Conservation (phyloP, 2,797 vertebrate species). For the Melanotaenia pygmaea region DNA sequence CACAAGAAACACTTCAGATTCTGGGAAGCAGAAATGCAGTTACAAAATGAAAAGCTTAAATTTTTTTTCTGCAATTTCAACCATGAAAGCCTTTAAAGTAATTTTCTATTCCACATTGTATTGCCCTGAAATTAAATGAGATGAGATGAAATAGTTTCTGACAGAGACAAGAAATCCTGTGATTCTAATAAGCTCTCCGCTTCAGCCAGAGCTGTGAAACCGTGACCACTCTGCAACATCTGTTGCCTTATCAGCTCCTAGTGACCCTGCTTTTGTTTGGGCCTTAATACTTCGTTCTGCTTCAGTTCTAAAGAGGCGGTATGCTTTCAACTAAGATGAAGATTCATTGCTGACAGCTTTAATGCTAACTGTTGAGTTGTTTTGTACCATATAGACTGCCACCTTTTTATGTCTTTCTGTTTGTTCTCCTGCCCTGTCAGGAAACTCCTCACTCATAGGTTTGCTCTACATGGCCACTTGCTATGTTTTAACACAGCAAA, state of each 20-base stretch:
- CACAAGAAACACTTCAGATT: conserved; percentile 17
- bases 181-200: conserved; percentile 16
- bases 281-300: conserved; percentile 7
- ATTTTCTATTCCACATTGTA: conserved; percentile 4
- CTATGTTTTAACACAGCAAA: background rate
- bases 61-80: background rate
- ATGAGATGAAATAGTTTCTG: background rate
- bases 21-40: conserved; percentile 1
- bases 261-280: conserved; percentile 27
- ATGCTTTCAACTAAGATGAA: conserved; percentile 29
- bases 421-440: conserved; percentile 1
- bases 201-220: conserved; percentile 26
- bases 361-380: conserved; percentile 31
- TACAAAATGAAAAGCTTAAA: background rate
- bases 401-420: background rate
- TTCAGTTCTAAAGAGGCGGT: conserved; percentile 13
- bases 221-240: conserved; percentile 38
- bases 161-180: conserved; percentile 24
- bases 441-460: background rate
- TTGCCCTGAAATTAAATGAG: background rate
- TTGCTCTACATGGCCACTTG: conserved; percentile 2
- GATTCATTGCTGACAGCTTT: conserved; percentile 40
- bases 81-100: conserved; percentile 3
- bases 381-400: background rate
- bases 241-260: conserved; percentile 38